These are phyloP conservation scores for Sipha maydis DNA, from an alignment of 2,888 invertebrate species.

Conservation along the genomic window DNA sequence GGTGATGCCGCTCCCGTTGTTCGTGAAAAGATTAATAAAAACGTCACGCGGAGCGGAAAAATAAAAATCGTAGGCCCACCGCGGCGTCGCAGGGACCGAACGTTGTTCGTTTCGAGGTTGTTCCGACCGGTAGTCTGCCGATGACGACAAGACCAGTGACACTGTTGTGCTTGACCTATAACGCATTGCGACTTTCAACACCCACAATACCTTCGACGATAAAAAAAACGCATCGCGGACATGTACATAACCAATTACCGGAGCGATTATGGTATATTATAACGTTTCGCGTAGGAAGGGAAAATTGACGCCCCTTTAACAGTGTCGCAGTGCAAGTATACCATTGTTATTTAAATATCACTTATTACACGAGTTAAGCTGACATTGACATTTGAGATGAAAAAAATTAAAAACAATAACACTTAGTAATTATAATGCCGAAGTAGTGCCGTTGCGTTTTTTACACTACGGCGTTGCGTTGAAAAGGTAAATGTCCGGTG, in stretches of 20 bases:
- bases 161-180: not conserved
- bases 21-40: no score
- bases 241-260: slow-evolving; percentile 2
- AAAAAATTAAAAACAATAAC: not conserved
- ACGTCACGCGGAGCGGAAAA: no score
- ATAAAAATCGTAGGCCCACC: no score
- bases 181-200: not conserved
- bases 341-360: slow-evolving; percentile 17
- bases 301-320: not conserved
- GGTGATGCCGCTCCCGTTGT: no score
- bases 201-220: not conserved
- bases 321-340: not conserved
- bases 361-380: slow-evolving; percentile 10
- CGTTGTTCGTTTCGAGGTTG: not conserved
- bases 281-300: not conserved
- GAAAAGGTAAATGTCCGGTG: not conserved
- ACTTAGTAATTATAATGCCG: not conserved
- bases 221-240: not conserved
- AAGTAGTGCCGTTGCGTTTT: not conserved
- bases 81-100: not conserved
- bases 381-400: slow-evolving; percentile 34
- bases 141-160: not conserved
- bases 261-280: not conserved
- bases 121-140: no score
- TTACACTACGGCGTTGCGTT: not conserved